These are phyloP conservation scores for Heteronetta atricapilla DNA, from an alignment of 2,113 vertebrate genomes.

Conservation along the genomic window DNA sequence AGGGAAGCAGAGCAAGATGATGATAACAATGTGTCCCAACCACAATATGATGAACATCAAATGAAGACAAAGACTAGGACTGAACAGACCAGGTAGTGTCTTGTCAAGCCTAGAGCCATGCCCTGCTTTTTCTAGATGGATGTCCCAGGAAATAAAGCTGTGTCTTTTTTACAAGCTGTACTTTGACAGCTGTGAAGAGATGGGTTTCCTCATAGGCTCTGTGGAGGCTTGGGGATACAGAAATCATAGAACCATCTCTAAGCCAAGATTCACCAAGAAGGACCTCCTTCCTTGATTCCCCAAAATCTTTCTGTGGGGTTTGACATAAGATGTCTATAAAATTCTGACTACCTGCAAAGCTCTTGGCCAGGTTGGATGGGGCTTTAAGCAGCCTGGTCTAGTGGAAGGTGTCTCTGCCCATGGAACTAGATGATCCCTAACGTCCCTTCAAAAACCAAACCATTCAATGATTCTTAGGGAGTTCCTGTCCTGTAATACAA, in stretches of 20 bases:
- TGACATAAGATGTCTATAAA: neutral
- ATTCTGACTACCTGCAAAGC: neutral
- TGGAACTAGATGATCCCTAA: neutral
- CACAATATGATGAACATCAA: neutral
- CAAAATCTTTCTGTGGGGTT: neutral
- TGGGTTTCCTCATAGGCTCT: neutral
- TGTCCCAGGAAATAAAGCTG: neutral
- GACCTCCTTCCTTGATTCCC: neutral
- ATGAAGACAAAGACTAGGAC: neutral
- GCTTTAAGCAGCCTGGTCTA: neutral
- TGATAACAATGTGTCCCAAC: neutral
- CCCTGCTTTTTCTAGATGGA: neutral
- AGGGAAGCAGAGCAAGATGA: neutral
- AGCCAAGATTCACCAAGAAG: neutral
- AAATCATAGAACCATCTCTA: neutral
- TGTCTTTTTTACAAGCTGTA: neutral
- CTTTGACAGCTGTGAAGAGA: neutral
- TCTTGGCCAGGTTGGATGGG: neutral
- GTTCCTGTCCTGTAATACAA: neutral
- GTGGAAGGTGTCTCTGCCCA: neutral
- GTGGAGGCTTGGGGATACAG: neutral
- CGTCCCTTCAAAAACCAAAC: neutral
- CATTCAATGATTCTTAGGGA: neutral
- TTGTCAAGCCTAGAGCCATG: neutral
- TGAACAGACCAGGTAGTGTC: neutral